phyloP scores from a whole-genome alignment of 2,888 invertebrate genomes.

The Campopleginae sp. region DNA sequence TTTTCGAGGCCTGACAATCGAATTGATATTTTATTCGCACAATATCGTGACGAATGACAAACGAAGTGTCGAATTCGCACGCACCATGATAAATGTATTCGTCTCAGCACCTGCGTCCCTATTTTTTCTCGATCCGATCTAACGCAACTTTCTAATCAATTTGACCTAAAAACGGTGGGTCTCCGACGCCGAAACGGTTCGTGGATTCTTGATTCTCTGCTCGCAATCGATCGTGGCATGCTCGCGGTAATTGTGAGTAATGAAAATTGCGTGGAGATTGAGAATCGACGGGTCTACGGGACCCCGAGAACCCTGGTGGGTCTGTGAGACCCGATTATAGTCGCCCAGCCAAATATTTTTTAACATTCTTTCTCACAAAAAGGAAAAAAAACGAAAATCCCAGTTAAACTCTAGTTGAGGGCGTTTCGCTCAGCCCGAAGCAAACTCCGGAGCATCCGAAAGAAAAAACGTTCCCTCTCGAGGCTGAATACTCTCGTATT shows the following conservation, averaged over 20 bases:
- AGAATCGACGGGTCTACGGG: neutral
- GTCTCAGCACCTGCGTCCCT: neutral
- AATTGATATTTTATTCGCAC: neutral
- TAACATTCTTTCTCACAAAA: too few relatives aligned
- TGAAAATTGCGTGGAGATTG: neutral
- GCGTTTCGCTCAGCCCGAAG: neutral
- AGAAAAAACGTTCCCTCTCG: conserved; percentile 13
- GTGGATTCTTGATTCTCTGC: neutral
- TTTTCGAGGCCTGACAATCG: neutral
- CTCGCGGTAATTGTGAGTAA: neutral
- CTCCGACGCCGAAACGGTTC: neutral
- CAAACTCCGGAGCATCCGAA: neutral
- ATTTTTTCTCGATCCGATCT: neutral
- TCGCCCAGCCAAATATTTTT: neutral
- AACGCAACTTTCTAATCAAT: neutral
- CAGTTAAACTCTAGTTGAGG: conserved; percentile 9
- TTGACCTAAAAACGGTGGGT: neutral
- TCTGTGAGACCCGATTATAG: neutral
- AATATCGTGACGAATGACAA: neutral
- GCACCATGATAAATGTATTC: neutral
- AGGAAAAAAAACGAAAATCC: neutral
- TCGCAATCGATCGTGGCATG: neutral
- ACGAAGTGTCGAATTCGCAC: neutral
- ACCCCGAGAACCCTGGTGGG: neutral
- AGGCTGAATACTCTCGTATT: conserved; percentile 48